phyloP scores from a whole-genome alignment of 2,797 vertebrate genomes.

The Megaceryle alcyon region DNA sequence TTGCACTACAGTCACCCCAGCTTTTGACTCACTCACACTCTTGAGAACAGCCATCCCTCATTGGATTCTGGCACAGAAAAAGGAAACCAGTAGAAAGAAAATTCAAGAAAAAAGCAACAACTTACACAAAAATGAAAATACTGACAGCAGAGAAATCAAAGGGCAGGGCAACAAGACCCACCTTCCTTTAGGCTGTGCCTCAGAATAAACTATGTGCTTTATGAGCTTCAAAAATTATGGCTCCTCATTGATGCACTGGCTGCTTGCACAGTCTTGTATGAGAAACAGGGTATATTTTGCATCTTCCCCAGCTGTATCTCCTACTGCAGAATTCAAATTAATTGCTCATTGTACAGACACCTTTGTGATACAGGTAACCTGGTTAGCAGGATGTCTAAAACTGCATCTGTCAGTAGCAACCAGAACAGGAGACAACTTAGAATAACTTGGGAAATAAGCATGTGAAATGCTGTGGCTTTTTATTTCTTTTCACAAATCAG shows the following conservation, averaged over 20 bases:
- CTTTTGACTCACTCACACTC: background rate
- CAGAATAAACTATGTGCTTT: background rate
- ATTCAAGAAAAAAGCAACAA: background rate
- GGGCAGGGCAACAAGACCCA: background rate
- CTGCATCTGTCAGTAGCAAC: background rate
- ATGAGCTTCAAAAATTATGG: background rate
- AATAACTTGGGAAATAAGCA: background rate
- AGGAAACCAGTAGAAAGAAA: background rate
- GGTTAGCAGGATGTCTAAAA: background rate
- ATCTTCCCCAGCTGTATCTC: background rate
- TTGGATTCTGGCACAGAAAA: fast-evolving
- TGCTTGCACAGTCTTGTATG: background rate
- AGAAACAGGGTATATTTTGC: background rate
- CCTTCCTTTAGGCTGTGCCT: background rate
- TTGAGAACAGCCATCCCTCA: background rate
- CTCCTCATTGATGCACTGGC: background rate
- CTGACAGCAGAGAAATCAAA: background rate
- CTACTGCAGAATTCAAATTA: background rate
- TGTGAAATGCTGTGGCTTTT: background rate
- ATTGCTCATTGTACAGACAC: background rate
- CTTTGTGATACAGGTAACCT: background rate
- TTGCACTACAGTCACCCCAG: background rate
- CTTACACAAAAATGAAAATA: background rate
- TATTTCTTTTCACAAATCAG: background rate
- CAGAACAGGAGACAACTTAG: background rate